These are phyloP conservation scores for Salvelinus namaycush DNA, from an alignment of 2,113 vertebrate species.

Conservation along the genomic window DNA sequence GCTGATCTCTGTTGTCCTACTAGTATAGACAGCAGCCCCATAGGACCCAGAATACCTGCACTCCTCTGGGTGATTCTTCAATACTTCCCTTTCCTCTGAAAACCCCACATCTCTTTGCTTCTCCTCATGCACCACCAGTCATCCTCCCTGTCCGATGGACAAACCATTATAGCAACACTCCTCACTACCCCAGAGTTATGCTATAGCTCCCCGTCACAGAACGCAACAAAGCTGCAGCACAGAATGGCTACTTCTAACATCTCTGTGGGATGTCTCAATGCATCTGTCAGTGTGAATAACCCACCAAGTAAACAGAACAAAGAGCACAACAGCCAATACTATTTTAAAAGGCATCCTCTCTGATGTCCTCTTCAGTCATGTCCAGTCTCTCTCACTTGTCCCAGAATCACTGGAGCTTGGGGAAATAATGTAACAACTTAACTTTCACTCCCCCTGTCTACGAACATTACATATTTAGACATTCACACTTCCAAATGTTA, in stretches of 20 bases:
- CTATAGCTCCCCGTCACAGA: not conserved
- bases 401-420: not conserved
- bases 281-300: constrained; percentile 14
- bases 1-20: constrained; percentile 14
- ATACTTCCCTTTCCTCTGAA: not conserved
- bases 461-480: not conserved
- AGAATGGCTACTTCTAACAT: constrained; percentile 19
- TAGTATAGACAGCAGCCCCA: constrained; percentile 6
- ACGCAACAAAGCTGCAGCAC: not conserved
- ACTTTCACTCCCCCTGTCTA: not conserved
- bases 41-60: not conserved
- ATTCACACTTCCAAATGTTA: not conserved
- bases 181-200: not conserved
- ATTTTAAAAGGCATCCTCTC: not conserved
- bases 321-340: not conserved
- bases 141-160: constrained; percentile 10
- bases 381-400: too few relatives aligned
- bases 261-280: constrained; percentile 9
- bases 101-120: not conserved
- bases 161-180: constrained; percentile 11
- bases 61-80: too few relatives aligned
- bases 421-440: not conserved
- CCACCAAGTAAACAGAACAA: constrained; percentile 18
- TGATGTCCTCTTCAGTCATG: too few relatives aligned
- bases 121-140: not conserved